Base-by-base conservation (phyloP, 2,797 vertebrate species). In the Pangasius djambal region DNA sequence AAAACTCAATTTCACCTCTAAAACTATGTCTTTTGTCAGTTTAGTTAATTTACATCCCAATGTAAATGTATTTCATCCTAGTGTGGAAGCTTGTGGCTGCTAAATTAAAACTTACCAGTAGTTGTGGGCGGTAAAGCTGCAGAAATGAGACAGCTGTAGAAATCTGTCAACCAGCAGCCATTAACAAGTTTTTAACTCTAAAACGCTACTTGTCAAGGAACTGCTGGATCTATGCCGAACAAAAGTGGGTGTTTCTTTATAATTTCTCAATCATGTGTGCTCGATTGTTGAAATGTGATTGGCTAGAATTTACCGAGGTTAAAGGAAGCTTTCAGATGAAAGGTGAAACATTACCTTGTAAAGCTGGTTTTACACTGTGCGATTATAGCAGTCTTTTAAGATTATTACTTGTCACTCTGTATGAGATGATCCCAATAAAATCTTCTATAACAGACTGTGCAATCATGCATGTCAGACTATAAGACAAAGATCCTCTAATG, bases 161-260 rank as follows among this genome's bases (percentile, higher is more conserved):
- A 72, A 86, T 59, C 67, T 72, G 84, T 72, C 84, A 37, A 16
- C 22, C 40, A 15, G 52, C 85, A 59, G 50, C 25, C 74, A 74
- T 86, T 74, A 86, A 40, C 67, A 57, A 86, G 84, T 6, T 70
- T 85, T 85, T 69, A 52, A 69, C 63, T 44, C 15, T n/a, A 50
- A 83, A 65, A 48, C 31, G 22, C 25, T 83, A 31, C 82, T 84
- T 63, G 59, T 50, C 61, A 52, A 69, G 28, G 9, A 85, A 69
- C 40, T 69, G 8, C 83, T 69, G n/a, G 83, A 52, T 31, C 22
- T 28, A 40, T 2, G n/a, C 0, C 9, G 20, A 31, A 74, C 28
- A 31, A 22, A 69, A 28, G 40, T 22, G 7, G n/a, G n/a, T 57
- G 31, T 34, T 83, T 63, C 34, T 40, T 31, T 34, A 67, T 65